Base-by-base conservation (phyloP, 2,113 vertebrate species). In the Gasterosteus nipponicus region DNA sequence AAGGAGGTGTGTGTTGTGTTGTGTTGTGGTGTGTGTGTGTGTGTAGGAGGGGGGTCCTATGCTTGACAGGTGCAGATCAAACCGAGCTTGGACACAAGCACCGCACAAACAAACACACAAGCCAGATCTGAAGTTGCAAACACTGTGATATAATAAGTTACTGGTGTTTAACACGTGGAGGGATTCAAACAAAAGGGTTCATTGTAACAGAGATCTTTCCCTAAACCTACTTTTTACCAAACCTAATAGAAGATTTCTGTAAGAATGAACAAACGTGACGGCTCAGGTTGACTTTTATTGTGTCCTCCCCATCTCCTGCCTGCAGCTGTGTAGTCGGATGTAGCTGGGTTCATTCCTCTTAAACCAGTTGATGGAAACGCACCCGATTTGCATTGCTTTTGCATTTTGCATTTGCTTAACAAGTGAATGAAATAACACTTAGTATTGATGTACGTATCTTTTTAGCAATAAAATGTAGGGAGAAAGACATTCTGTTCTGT, bases 41-140 rank as follows among this genome's bases (percentile, higher is more conserved):
- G 6, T 7, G 10, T 29, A 18, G 26, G 16, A 65, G 33, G 53
- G 57, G 56, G 31, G n/a, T 54, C 35, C 31, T 59, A 47, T 66
- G 42, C 16, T 73, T 73, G 83, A 85, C 90, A 91, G 89, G 89
- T 89, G 87, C 76, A 81, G 69, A 78, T 89, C 72, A 81, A 78
- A 73, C 70, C 41, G 19, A 33, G 49, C 46, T 47, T 61, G 51
- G 54, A 88, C 60, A 33, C 62, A 59, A 80, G 41, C 77, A 29
- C 14, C 38, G 59, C 57, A 54, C 39, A 78, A 31, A 66, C 58
- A 74, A 19, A 67, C 11, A 49, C 42, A 69, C 26, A 10, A 10
- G 11, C 51, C 6, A 31, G 35, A 35, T 54, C 33, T 31, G 0
- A 77, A 73, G 16, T n/a, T 39, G 9, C 41, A 59, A 65, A 61